These are phyloP conservation scores for Netelia inedita DNA, from an alignment of 2,888 invertebrate species.

Conservation along the genomic window DNA sequence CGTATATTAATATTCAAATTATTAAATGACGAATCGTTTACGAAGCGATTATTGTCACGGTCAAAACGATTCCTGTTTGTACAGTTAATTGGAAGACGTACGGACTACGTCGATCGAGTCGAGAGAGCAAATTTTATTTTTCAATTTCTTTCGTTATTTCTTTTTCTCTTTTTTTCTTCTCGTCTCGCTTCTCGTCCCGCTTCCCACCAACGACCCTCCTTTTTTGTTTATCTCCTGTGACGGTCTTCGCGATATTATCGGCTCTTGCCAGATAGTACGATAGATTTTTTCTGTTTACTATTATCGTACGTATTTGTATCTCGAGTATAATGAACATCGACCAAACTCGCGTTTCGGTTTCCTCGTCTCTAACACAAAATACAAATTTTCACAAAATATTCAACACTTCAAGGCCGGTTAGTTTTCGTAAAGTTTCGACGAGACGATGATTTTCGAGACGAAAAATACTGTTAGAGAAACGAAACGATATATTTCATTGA, in stretches of 20 bases:
- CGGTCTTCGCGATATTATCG: slow-evolving; percentile 43
- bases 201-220: neutral
- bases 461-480: neutral
- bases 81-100: too few relatives aligned
- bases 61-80: too few relatives aligned
- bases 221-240: slow-evolving; percentile 58
- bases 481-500: neutral
- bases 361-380: neutral
- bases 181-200: neutral
- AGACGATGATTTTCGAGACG: neutral
- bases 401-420: neutral
- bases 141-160: slow-evolving; percentile 3
- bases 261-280: slow-evolving; percentile 25
- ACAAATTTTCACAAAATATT: slow-evolving; percentile 22
- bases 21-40: too few relatives aligned
- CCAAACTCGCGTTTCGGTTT: slow-evolving; percentile 14
- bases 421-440: neutral
- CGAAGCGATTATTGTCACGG: too few relatives aligned
- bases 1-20: too few relatives aligned
- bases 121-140: slow-evolving; percentile 33
- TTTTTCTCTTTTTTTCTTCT: slow-evolving; percentile 17
- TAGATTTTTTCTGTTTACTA: slow-evolving; percentile 53
- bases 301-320: slow-evolving; percentile 8
- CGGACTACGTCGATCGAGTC: neutral
- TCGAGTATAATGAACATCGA: neutral